Evolutionary conservation across 2,797 vertebrate species (phyloP).

Genomic region (Dromococcyx pavoninus): DNA sequence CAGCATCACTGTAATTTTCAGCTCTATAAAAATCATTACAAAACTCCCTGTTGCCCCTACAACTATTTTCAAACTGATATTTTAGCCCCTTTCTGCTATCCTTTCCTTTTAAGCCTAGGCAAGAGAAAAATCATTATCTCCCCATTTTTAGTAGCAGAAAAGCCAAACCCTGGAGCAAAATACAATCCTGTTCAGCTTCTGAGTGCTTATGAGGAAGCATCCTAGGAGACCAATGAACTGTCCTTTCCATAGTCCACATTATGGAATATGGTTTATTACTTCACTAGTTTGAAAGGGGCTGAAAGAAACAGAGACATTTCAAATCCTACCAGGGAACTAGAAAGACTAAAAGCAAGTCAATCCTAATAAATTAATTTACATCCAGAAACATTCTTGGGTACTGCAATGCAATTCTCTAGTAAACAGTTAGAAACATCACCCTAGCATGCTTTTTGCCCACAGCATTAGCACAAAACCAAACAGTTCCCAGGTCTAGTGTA

Average conservation of each 20-base stretch:
- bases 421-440: neutral
- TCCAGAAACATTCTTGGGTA: neutral
- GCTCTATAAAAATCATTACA: neutral
- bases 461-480: neutral
- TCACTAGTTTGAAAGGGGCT: neutral
- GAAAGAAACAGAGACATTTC: neutral
- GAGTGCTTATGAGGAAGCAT: neutral
- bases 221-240: neutral
- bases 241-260: neutral
- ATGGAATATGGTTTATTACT: neutral
- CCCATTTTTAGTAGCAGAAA: neutral
- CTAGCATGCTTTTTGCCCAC: neutral
- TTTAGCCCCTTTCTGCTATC: neutral
- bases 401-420: neutral
- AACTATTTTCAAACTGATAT: neutral
- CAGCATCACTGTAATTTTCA: neutral
- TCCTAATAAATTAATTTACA: neutral
- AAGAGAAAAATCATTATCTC: neutral
- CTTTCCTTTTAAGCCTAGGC: neutral
- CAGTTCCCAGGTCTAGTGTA: neutral
- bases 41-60: neutral
- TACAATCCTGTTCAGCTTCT: neutral
- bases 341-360: neutral
- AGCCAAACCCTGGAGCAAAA: neutral
- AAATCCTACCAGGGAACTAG: neutral